These are phyloP conservation scores for Erynnis tages DNA, from an alignment of 2,888 invertebrate species.

Conservation along the genomic window DNA sequence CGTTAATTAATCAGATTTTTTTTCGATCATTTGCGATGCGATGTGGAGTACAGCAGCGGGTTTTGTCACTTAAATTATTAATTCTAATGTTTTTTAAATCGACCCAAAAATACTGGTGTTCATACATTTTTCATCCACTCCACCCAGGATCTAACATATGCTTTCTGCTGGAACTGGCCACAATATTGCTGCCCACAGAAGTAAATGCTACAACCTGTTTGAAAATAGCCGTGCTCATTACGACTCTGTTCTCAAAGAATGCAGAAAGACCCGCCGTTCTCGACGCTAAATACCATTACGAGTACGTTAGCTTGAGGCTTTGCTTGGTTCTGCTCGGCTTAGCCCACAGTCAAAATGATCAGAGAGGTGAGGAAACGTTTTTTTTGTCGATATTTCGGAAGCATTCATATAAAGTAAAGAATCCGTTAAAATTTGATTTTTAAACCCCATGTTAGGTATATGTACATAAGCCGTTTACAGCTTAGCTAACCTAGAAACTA, in stretches of 20 bases:
- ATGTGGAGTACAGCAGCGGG: no score
- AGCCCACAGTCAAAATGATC: conserved; percentile 56
- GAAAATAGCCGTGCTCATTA: conserved; percentile 59
- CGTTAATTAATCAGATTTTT: no score
- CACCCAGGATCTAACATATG: conserved; percentile 56
- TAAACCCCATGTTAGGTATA: no score
- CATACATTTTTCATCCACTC: neutral
- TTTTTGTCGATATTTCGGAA: no score
- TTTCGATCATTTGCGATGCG: no score
- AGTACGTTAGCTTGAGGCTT: conserved; percentile 62
- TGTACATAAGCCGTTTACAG: no score
- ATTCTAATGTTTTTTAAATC: no score
- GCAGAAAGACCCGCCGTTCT: conserved; percentile 36
- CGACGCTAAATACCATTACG: conserved; percentile 45
- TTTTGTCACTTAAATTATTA: no score
- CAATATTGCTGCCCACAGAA: conserved; percentile 47
- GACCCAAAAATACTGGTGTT: no score
- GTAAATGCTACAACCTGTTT: conserved; percentile 52
- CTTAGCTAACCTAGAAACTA: no score
- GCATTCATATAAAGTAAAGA: no score
- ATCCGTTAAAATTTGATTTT: no score
- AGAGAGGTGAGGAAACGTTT: conserved; percentile 56
- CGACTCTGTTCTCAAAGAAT: conserved; percentile 58
- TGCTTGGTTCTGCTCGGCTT: conserved; percentile 56
- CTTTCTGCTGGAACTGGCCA: conserved; percentile 62